Base-by-base conservation (phyloP, 1,140 invertebrate genomes). In the Papilio glaucus region DNA sequence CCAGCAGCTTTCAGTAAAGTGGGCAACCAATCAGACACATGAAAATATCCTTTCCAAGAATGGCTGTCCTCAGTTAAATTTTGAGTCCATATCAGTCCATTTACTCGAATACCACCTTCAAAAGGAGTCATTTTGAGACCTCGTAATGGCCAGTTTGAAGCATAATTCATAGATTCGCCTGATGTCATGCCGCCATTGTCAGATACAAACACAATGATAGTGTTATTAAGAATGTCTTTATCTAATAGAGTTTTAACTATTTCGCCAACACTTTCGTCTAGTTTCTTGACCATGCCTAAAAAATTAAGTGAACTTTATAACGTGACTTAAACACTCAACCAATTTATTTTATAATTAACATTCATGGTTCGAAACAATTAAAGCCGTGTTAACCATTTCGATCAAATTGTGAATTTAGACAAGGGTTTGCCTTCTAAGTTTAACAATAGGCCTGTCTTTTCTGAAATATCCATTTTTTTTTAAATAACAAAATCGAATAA, bases 1-100 rank as follows among this genome's bases (percentile, higher is more conserved):
- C 82, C 85, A 53, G 72, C 81, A 9, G 88, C 86, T 41, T 33
- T 82, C 12, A 89, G 49, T 12, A 99, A 90, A 0, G 98, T 98
- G 0, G 98, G 98, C 38, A 98, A 84, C 97, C 98, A 98, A 88
- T 99, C 98, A 12, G 94, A 94, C 4, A 98, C 95, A 79, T 98
- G 97, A 83, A 98, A 96, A 72, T 98, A 93, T 45, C 97, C 94
- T 74, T 96, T 95, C 42, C 95, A 96, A 0, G 97, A 94, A 79
- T 95, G 87, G 77, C 94, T 94, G 9, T 93, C 88, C 45, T 95
- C 90, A 53, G 94, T 92, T 37, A 95, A 87, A 80, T 94, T 81
- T 0, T 96, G 95, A 88, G 96, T 97, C 97, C 97, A 98, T 73
- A 98, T 91, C 13, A 97, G 95, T 0, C 96, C 96, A 0, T 95